Evolutionary conservation across 2,113 vertebrate genomes (phyloP), one percentile per base, ranked within the genome.

Genomic region (Ellobius talpinus): DNA sequence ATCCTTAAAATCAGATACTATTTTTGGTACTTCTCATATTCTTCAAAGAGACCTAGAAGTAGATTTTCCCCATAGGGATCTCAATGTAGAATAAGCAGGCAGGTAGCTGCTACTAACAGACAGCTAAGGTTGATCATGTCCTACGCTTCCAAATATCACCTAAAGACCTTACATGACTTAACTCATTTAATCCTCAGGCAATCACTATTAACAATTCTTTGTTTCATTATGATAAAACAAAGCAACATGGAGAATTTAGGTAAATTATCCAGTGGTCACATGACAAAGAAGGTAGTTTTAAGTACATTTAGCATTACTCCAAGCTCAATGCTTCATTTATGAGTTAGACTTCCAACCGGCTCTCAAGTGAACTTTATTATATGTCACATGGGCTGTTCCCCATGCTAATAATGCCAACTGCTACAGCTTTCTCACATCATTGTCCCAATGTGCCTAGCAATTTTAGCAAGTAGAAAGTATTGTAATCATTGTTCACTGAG

Each of bases 151-250:
- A 77, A 26, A 12, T 65, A 45, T 16, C 24, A 92, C 65, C 24
- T 63, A 68, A 93, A 94, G 65, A 26, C 45, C 88, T 93, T 33
- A n/a, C 2, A 31, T 85, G 26, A 78, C 74, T 85, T 90, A 73
- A n/a, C 5, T 72, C 13, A n/a, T 52, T 42, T 90, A 68, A 94
- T 82, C 33, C 24, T 93, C 9, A 10, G 52, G 14, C 7, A 52
- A 29, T 52, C 12, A 12, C 13, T 13, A n/a, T 87, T 87, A 36
- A 45, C 3, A 86, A 79, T 42, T 89, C 13, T 94, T 58, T 55
- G 23, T 63, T 94, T 68, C 45, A 47, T 87, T 31, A 42, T 94
- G 3, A 68, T 33, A 70, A n/a, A 95, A 89, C 31, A 90, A 74
- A 81, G 11, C 70, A 55, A 79, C 55, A 45, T 61, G 52, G 55